phyloP scores from a whole-genome alignment of 2,797 vertebrate species.

The Picus viridis region DNA sequence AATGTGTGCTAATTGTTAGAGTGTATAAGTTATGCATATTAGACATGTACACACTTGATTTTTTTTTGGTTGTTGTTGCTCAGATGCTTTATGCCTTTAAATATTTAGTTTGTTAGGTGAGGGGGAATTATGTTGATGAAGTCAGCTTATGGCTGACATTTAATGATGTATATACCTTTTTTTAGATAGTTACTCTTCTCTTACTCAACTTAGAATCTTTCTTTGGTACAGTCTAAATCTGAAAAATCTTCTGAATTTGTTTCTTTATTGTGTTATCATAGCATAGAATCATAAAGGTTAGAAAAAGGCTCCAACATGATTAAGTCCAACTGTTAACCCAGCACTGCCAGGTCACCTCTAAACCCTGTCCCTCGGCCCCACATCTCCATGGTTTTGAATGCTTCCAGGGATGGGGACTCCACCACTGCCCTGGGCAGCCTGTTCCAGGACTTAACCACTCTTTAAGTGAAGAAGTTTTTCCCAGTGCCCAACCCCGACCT shows the following conservation, averaged over 20 bases:
- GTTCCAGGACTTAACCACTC: too few relatives aligned
- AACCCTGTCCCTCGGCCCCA: too few relatives aligned
- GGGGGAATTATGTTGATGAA: neutral
- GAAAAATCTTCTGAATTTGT: neutral
- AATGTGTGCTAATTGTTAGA: slow-evolving; percentile 38
- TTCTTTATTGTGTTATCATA: too few relatives aligned
- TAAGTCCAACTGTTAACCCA: too few relatives aligned
- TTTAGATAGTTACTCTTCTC: neutral
- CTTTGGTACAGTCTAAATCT: neutral
- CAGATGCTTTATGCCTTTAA: neutral
- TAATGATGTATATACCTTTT: neutral
- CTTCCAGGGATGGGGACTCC: too few relatives aligned
- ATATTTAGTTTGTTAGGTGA: neutral
- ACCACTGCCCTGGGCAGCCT: too few relatives aligned
- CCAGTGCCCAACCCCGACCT: too few relatives aligned
- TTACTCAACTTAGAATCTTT: neutral
- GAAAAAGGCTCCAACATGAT: too few relatives aligned
- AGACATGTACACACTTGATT: slow-evolving; percentile 56
- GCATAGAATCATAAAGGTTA: too few relatives aligned
- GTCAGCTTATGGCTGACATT: neutral
- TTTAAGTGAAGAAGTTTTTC: too few relatives aligned
- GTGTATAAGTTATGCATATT: slow-evolving; percentile 49
- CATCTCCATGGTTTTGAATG: too few relatives aligned
- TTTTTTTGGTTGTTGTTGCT: neutral
- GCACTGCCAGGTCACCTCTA: too few relatives aligned